Evolutionary conservation across 2,888 invertebrate genomes (phyloP).

Genomic region (Pyrocoelia pectoralis): DNA sequence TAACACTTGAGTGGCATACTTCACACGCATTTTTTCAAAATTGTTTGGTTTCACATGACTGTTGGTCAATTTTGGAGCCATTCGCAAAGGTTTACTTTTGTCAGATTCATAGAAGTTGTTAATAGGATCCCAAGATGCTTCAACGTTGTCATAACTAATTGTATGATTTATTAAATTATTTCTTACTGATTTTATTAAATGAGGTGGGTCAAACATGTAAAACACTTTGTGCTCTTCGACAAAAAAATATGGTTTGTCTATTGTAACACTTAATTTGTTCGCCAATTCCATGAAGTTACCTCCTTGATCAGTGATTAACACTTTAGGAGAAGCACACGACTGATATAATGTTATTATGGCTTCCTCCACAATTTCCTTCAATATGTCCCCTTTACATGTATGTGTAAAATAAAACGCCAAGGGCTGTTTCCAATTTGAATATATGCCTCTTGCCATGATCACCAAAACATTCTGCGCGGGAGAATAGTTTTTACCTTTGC

Average conservation of each 20-base stretch:
- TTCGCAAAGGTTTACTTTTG: conserved; percentile 15
- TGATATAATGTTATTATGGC: too few relatives aligned
- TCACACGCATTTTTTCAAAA: background rate
- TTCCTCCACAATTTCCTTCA: too few relatives aligned
- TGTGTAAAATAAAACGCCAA: conserved; percentile 9
- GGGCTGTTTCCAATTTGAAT: conserved; percentile 20
- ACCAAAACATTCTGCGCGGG: background rate
- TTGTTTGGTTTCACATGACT: conserved; percentile 23
- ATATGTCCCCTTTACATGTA: too few relatives aligned
- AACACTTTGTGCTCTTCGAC: conserved; percentile 18
- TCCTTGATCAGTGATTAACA: conserved; percentile 28
- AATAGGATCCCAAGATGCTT: conserved; percentile 17
- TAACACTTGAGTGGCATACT: background rate
- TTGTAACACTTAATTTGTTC: conserved; percentile 13
- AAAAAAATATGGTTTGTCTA: conserved; percentile 22
- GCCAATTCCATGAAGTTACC: conserved; percentile 16
- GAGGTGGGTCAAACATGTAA: conserved; percentile 30
- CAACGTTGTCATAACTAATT: background rate
- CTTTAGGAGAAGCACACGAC: too few relatives aligned
- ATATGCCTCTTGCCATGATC: conserved; percentile 5
- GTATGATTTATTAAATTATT: conserved; percentile 24
- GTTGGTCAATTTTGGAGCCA: conserved; percentile 21
- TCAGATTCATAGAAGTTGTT: conserved; percentile 24
- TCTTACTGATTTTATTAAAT: conserved; percentile 32
- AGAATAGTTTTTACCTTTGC: background rate